phyloP scores from a whole-genome alignment of 2,797 vertebrate genomes.

The Falco biarmicus region DNA sequence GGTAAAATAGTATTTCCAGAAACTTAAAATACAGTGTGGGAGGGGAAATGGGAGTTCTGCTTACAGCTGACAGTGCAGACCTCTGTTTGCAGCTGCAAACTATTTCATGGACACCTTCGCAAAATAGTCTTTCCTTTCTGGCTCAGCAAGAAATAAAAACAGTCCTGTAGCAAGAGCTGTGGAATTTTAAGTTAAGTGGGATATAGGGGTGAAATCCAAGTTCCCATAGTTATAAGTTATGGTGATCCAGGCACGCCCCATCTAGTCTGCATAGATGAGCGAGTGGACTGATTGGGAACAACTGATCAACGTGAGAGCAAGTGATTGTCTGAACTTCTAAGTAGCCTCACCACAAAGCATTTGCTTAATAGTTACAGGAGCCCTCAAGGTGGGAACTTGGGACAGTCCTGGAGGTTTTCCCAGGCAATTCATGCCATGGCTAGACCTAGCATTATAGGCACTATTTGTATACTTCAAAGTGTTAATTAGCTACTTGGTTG shows the following conservation, averaged over 20 bases:
- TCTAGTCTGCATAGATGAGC: neutral
- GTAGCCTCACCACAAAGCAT: neutral
- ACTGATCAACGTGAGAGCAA: neutral
- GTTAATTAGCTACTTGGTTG: neutral
- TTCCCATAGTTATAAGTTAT: neutral
- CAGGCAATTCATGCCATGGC: neutral
- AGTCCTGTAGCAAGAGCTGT: neutral
- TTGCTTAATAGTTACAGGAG: neutral
- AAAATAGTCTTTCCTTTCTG: slow-evolving; percentile 38
- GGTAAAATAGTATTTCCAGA: slow-evolving; percentile 58
- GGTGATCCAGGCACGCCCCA: neutral
- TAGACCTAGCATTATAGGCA: neutral
- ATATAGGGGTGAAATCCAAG: neutral
- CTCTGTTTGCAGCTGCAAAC: slow-evolving; percentile 58
- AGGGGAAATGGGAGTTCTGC: slow-evolving; percentile 30
- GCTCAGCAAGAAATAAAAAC: slow-evolving; percentile 52
- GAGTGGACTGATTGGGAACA: neutral
- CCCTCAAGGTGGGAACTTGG: neutral
- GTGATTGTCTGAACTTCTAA: neutral
- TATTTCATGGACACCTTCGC: slow-evolving; percentile 45
- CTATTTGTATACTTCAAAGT: neutral
- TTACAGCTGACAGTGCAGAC: slow-evolving; percentile 45
- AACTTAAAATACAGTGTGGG: neutral
- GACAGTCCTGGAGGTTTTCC: neutral
- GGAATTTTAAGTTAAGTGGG: neutral